phyloP scores from a whole-genome alignment of 2,797 vertebrate species.

The Buceros bicornis region DNA sequence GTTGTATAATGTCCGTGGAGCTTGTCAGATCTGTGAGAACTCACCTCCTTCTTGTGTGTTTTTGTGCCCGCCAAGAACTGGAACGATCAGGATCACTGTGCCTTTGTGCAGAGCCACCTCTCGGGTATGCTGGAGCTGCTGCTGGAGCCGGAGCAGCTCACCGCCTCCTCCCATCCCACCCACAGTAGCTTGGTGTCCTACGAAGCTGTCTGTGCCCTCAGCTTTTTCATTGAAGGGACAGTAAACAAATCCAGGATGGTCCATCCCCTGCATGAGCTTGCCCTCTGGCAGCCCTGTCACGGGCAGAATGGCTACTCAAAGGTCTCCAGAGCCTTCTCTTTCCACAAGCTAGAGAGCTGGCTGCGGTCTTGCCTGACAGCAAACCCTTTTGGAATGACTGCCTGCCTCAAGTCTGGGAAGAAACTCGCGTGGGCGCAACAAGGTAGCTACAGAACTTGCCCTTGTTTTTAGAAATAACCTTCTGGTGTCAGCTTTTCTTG shows the following conservation, averaged over 20 bases:
- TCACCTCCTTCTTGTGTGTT: neutral
- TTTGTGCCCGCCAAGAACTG: constrained; percentile 86
- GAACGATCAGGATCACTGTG: constrained; percentile 91
- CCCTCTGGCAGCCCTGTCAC: constrained; percentile 85
- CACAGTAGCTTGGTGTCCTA: constrained; percentile 84
- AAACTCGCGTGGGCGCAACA: constrained; percentile 94
- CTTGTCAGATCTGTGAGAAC: neutral
- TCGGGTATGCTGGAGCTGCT: constrained; percentile 90
- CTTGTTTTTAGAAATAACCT: neutral
- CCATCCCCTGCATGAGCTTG: constrained; percentile 86
- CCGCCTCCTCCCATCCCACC: constrained; percentile 79
- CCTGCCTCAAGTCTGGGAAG: constrained; percentile 90
- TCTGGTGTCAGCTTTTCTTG: neutral
- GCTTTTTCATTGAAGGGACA: constrained; percentile 91
- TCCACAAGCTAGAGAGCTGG: constrained; percentile 87
- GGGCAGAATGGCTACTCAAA: constrained; percentile 85
- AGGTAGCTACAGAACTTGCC: constrained; percentile 78
- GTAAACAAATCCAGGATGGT: constrained; percentile 74
- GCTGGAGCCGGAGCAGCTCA: constrained; percentile 89
- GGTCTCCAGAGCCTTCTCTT: constrained; percentile 83
- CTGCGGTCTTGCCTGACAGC: constrained; percentile 83
- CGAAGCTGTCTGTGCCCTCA: constrained; percentile 86
- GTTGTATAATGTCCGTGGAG: rapidly evolving
- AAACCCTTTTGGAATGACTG: constrained; percentile 91
- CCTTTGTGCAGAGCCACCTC: constrained; percentile 89